Evolutionary conservation across 2,888 invertebrate species (phyloP).

Genomic region (Ferdinandea cuprea): DNA sequence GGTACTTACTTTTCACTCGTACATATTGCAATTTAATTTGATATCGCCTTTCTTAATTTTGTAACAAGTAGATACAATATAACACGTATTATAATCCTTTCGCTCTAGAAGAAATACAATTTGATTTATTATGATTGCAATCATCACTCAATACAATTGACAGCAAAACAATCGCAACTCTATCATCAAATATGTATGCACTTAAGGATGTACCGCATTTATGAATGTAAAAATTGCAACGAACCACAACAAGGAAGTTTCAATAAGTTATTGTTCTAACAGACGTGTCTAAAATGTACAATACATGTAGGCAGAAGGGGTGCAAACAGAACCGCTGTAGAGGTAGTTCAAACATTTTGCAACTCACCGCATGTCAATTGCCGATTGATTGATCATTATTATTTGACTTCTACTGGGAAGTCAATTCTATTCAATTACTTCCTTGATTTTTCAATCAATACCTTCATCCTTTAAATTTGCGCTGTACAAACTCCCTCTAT

Average conservation of each 20-base stretch:
- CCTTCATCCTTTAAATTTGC: conserved; percentile 52
- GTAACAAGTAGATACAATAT: conserved; percentile 13
- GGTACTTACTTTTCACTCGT: too few relatives aligned
- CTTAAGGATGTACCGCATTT: conserved; percentile 23
- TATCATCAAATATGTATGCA: conserved; percentile 17
- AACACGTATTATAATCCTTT: conserved; percentile 59
- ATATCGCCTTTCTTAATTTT: conserved; percentile 9
- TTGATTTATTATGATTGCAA: conserved; percentile 69
- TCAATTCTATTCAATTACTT: conserved; percentile 62
- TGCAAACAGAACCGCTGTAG: conserved; percentile 4
- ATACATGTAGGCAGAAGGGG: conserved; percentile 61
- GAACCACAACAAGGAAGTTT: conserved; percentile 40
- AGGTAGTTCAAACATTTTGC: conserved; percentile 43
- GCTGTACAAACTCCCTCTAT: conserved; percentile 40
- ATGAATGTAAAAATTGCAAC: conserved; percentile 47
- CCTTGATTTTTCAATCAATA: conserved; percentile 67
- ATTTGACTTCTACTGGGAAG: conserved; percentile 36
- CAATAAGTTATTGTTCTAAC: conserved; percentile 33
- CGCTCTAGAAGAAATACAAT: conserved; percentile 27
- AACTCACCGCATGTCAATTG: conserved; percentile 74
- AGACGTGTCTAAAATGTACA: conserved; percentile 6
- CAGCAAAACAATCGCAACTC: conserved; percentile 54
- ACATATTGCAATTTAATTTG: not conserved
- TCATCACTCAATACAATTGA: conserved; percentile 70
- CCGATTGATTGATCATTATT: conserved; percentile 71